phyloP scores from a whole-genome alignment of 2,113 vertebrate genomes.

The Stigmatopora nigra region DNA sequence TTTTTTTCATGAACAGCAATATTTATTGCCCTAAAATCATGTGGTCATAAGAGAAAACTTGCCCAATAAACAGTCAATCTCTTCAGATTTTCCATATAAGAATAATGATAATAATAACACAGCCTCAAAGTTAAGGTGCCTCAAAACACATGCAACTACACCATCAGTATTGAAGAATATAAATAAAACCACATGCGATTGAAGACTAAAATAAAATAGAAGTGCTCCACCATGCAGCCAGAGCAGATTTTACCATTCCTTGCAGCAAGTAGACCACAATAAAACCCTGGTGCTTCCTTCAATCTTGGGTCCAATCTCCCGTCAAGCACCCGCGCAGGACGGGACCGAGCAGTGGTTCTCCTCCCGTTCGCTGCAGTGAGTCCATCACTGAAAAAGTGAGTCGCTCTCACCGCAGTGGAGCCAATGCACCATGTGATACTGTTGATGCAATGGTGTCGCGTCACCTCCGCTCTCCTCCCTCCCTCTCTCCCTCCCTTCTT shows the following conservation, averaged over 20 bases:
- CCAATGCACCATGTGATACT: slow-evolving; percentile 23
- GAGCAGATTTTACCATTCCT: slow-evolving; percentile 6
- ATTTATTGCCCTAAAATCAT: neutral
- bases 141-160: too few species aligned
- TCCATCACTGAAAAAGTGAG: slow-evolving; percentile 7
- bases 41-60: neutral
- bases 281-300: slow-evolving; percentile 6
- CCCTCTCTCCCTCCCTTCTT: slow-evolving; percentile 8
- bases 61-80: neutral
- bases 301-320: neutral
- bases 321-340: slow-evolving; percentile 8
- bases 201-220: neutral
- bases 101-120: too few species aligned
- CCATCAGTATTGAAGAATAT: too few species aligned
- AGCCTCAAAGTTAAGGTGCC: too few species aligned
- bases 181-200: too few species aligned
- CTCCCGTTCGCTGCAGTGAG: slow-evolving; percentile 12
- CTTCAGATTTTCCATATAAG: neutral
- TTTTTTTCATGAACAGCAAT: neutral
- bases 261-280: slow-evolving; percentile 4
- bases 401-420: slow-evolving; percentile 10
- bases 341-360: slow-evolving; percentile 2
- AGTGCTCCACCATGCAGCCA: slow-evolving; percentile 10
- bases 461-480: slow-evolving; percentile 10
- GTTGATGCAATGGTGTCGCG: slow-evolving; percentile 31